These are phyloP conservation scores for Chauna torquata DNA, from an alignment of 2,113 vertebrate genomes.

Conservation along the genomic window DNA sequence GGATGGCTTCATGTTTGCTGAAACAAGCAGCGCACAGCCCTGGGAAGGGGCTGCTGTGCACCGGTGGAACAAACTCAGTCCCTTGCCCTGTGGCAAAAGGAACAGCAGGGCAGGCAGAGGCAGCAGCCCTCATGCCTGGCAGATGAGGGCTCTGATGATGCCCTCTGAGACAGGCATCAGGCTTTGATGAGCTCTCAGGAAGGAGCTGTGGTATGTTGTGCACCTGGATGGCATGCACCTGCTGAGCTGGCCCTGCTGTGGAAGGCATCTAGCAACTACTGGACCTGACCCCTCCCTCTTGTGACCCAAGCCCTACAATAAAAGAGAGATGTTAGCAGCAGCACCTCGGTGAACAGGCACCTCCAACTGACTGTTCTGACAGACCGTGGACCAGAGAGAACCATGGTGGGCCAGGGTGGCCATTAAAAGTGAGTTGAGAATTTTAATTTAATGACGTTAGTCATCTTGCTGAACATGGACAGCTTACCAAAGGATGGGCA, in stretches of 20 bases:
- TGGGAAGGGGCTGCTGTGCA: not conserved
- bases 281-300: not conserved
- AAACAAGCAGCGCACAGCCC: accelerated
- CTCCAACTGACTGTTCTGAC: not conserved
- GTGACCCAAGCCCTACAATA: not conserved
- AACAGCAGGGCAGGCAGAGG: not conserved
- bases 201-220: not conserved
- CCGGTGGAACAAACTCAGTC: not conserved
- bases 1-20: not conserved
- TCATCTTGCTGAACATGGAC: not conserved
- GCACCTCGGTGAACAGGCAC: not conserved
- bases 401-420: not conserved
- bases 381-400: not conserved
- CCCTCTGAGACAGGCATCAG: not conserved
- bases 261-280: not conserved
- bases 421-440: not conserved
- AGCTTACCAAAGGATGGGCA: not conserved
- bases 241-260: not conserved
- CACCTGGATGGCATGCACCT: not conserved
- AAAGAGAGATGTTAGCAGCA: not conserved
- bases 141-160: no score
- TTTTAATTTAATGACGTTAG: not conserved
- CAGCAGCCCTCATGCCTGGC: not conserved
- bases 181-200: not conserved
- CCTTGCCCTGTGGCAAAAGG: not conserved